Percentiles rank a stretch among this genome's conserved stretches.
Conservation (phyloP, 2,888 invertebrate species). For the Heliconius charithonia region DNA sequence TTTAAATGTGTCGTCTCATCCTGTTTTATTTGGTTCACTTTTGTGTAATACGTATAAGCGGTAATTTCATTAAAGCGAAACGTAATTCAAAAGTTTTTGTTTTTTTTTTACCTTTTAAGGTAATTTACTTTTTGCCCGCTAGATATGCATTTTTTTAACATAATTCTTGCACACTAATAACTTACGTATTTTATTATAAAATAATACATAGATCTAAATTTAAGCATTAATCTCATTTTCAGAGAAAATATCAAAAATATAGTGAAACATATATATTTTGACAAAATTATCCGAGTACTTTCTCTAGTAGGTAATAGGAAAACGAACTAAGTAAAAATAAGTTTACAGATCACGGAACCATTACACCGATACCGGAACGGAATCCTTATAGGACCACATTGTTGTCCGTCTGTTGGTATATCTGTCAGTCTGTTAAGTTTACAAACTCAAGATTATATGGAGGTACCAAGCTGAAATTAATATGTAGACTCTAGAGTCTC, state of each 20-base stretch:
- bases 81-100: neutral
- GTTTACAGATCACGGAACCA: neutral
- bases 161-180: neutral
- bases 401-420: too few relatives aligned
- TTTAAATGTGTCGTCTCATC: constrained; percentile 30
- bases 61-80: constrained; percentile 21
- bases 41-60: constrained; percentile 21
- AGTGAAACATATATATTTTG: neutral
- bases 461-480: too few relatives aligned
- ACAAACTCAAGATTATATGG: too few relatives aligned
- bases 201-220: too few relatives aligned
- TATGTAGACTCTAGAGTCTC: too few relatives aligned
- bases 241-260: neutral
- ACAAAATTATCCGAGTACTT: neutral
- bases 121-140: neutral
- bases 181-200: neutral
- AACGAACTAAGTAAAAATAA: neutral
- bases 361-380: too few relatives aligned
- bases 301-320: neutral
- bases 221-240: neutral
- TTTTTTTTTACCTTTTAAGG: too few relatives aligned
- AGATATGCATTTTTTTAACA: neutral
- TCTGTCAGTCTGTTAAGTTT: too few relatives aligned
- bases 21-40: constrained; percentile 33
- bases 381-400: too few relatives aligned